Conservation (phyloP, 2,113 vertebrate genomes). For the Alethe castanea region DNA sequence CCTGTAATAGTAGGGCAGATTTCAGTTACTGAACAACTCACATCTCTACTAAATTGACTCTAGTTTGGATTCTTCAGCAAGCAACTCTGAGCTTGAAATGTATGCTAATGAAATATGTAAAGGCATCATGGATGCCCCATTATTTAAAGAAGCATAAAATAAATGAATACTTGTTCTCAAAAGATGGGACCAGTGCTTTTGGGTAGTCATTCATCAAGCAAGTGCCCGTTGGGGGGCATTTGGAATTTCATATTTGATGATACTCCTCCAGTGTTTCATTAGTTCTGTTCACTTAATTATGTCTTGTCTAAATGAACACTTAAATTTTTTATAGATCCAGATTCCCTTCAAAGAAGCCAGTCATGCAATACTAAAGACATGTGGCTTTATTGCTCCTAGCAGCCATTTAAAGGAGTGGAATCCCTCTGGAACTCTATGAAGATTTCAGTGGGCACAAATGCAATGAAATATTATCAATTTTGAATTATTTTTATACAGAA, state of each 20-base stretch:
- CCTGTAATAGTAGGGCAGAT: background rate
- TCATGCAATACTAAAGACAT: constrained; percentile 24
- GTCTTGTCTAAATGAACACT: constrained; percentile 53
- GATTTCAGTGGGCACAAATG: background rate
- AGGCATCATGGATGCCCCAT: background rate
- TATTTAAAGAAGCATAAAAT: constrained; percentile 5
- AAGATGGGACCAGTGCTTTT: background rate
- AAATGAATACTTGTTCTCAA: background rate
- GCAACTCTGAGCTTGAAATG: background rate
- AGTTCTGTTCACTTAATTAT: constrained; percentile 58
- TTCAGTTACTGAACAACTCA: background rate
- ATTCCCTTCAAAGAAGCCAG: constrained; percentile 22
- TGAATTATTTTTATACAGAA: background rate
- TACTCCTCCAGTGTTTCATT: constrained; percentile 39
- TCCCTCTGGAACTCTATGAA: background rate
- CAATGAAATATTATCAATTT: background rate
- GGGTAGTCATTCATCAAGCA: background rate
- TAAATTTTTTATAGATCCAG: constrained; percentile 39
- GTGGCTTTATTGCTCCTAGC: background rate
- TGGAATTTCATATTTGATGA: constrained; percentile 18
- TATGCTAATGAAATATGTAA: constrained; percentile 28
- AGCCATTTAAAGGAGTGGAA: background rate
- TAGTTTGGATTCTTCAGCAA: background rate
- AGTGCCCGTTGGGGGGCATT: background rate
- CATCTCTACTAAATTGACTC: background rate